Evolutionary conservation across 1,140 invertebrate genomes (phyloP).

Genomic region (Scaptomyza graminum): DNA sequence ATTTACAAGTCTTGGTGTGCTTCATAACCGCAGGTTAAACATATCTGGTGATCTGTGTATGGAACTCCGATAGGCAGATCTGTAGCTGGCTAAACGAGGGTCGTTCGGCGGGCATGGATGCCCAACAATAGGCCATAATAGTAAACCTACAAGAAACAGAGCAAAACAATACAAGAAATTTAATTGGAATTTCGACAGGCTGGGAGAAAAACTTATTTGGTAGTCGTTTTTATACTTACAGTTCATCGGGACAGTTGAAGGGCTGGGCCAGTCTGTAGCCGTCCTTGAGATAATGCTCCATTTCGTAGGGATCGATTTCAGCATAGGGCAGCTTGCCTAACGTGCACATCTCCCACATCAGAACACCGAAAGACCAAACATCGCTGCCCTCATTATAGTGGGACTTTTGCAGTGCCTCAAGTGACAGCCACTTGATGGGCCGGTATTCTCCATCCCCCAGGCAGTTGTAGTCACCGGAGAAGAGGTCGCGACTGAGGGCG

Average conservation of each 20-base stretch:
- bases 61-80: conserved; percentile 93
- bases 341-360: conserved; percentile 97
- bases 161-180: background rate
- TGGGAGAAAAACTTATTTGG: too few relatives aligned
- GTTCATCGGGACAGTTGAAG: conserved; percentile 97
- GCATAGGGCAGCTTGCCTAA: conserved; percentile 95
- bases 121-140: conserved; percentile 97
- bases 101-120: conserved; percentile 92
- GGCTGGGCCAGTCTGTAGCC: conserved; percentile 96
- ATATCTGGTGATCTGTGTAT: conserved; percentile 91
- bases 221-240: conserved; percentile 87
- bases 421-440: conserved; percentile 97
- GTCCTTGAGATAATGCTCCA: conserved; percentile 94
- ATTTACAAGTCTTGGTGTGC: conserved; percentile 80
- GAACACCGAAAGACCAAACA: conserved; percentile 97
- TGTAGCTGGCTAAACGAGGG: conserved; percentile 94
- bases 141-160: conserved; percentile 88
- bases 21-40: conserved; percentile 85
- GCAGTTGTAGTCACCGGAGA: conserved; percentile 97
- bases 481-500: conserved; percentile 95
- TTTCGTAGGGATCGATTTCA: conserved; percentile 90
- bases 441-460: conserved; percentile 97
- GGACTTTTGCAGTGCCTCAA: conserved; percentile 93
- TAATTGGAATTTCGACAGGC: background rate
- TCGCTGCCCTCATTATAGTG: conserved; percentile 94